A percentile compares a stretch with the other conserved stretches of the same genome.
Evolutionary conservation across 2,113 vertebrate species (phyloP).

Genomic region (Regulus satrapa): DNA sequence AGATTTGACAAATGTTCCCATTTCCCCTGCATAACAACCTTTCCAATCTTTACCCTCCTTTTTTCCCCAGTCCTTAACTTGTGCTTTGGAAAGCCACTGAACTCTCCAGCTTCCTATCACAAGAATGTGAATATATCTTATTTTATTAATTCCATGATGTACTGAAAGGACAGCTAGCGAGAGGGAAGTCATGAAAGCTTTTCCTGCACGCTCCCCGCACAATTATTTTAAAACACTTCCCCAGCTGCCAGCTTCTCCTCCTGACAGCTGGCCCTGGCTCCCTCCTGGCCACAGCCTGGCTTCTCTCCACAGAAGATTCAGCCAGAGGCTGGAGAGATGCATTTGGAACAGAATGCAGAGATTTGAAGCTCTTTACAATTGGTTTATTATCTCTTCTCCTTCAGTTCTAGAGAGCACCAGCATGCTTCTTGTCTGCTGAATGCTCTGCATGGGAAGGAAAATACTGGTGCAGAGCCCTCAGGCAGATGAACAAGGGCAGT

Average conservation of each 20-base stretch:
- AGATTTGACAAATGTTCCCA: background rate
- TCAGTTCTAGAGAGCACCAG: background rate
- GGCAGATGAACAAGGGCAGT: background rate
- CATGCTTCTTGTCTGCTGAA: background rate
- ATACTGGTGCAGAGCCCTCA: background rate
- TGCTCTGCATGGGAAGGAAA: background rate
- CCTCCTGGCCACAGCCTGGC: background rate
- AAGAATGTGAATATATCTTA: rapidly evolving
- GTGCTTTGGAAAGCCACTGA: background rate
- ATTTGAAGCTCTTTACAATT: background rate
- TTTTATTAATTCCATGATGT: background rate
- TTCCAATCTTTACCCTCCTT: background rate
- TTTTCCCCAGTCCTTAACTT: no score
- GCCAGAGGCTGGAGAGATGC: background rate
- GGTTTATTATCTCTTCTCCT: background rate
- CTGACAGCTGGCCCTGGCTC: background rate
- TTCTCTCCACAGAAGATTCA: background rate
- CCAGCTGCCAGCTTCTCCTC: background rate
- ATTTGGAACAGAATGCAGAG: background rate
- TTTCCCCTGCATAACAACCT: background rate
- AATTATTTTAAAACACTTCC: background rate
- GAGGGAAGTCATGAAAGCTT: background rate
- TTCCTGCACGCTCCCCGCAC: background rate
- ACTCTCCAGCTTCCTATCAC: background rate
- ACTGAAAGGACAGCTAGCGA: background rate